Base-by-base conservation (phyloP, 2,797 vertebrate species). In the Petrocephalus sullivani region DNA sequence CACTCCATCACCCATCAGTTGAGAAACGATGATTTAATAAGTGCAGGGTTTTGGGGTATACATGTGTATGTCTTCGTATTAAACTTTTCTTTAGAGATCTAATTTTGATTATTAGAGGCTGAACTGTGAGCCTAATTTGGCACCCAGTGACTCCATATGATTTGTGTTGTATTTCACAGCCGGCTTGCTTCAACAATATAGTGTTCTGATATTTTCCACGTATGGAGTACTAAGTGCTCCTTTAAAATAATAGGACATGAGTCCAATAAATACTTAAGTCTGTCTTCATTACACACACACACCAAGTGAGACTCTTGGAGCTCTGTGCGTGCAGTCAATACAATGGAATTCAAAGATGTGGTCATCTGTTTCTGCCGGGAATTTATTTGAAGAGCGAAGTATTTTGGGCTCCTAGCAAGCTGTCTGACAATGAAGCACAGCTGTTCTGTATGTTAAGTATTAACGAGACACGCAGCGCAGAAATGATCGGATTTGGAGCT, bases 391-490 rank as follows among this genome's bases (percentile, higher is more conserved):
- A 88, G 46, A 88, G 21, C 41, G 3, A 58, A 54, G 60, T 64
- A 67, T 82, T 53, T 46, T 49, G 23, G 71, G 58, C 12, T 8
- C 4, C 57, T 67, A 16, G 21, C 57, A 19, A 61, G 37, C 46
- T 64, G 46, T 54, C 28, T 67, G 57, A 58, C 75, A 87, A 87
- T 89, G 58, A 71, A 67, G 81, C 75, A 54, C 60, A 87, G 78
- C 81, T 87, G 89, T 75, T 71, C 78, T 85, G 78, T 71, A 51
- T 87, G 85, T 89, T 89, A 58, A 83, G 81, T 49, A 57, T 85
- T 89, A 82, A 41, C 16, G 49, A 78, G 57, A 64, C 56, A 81
- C 9, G 56, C 75, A 64, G 88, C 53, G 10, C 75, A 83, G 57
- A 84, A 83, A 87, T 75, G 49, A 87, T 81, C 78, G 61, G 41